phyloP scores from a whole-genome alignment of 2,888 invertebrate species.

The Pedicia rivosa region DNA sequence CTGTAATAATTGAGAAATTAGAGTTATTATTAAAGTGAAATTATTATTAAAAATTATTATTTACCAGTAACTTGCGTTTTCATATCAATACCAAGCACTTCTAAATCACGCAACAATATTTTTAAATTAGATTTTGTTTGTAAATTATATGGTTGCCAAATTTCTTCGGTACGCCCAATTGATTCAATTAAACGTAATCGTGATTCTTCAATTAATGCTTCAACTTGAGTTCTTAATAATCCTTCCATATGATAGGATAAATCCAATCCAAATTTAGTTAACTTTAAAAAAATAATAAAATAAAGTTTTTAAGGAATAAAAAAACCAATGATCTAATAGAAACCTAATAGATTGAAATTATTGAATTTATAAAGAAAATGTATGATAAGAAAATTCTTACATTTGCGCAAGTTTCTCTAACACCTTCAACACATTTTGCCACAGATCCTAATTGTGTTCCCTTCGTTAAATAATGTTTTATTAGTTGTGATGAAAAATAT shows the following conservation, averaged over 20 bases:
- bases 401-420: conserved; percentile 37
- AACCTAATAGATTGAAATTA: neutral
- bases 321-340: neutral
- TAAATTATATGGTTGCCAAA: conserved; percentile 30
- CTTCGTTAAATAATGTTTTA: conserved; percentile 78
- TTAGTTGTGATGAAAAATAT: conserved; percentile 61
- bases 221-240: conserved; percentile 51
- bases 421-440: conserved; percentile 70
- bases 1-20: conserved; percentile 14
- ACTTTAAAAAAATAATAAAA: conserved; percentile 13
- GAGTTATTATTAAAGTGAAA: too few relatives aligned
- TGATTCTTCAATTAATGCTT: conserved; percentile 28
- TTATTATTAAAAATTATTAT: too few relatives aligned
- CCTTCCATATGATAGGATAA: conserved; percentile 83
- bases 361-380: neutral
- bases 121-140: conserved; percentile 29
- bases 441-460: conserved; percentile 72
- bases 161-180: conserved; percentile 28
- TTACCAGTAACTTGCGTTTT: conserved; percentile 24
- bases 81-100: conserved; percentile 26
- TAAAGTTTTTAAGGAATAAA: conserved; percentile 1
- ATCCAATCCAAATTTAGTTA: conserved; percentile 66
- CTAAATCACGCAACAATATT: conserved; percentile 24
- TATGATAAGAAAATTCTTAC: conserved; percentile 11
- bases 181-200: conserved; percentile 26